Evolutionary conservation across 2,888 invertebrate species (phyloP), one percentile per base, ranked within the genome.

Genomic region (Tipula confusa): DNA sequence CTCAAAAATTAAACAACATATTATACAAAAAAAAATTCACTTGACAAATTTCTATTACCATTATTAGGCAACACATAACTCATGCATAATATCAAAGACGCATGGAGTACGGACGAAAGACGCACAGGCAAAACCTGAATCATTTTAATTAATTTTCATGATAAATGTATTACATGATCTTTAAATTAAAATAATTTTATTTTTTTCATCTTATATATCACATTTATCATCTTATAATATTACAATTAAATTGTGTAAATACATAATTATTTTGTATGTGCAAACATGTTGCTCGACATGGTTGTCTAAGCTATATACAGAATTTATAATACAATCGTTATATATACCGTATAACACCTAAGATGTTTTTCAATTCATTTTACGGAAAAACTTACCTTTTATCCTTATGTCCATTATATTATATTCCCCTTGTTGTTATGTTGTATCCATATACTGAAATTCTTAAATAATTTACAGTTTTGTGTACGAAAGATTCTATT

Each of bases 151-250:
- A 64, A 64, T 64, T 64, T 64, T 64, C 64, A 24, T 64, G 64
- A 64, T 64, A 64, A 64, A 64, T 64, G 64, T 64, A 64, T 64
- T 64, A 64, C 64, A 64, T 64, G 64, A 64, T 64, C 64, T 64
- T 64, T 64, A 64, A 64, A 64, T 64, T 64, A 64, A 64, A 43
- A 43, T 15, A 15, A 15, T 15, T 64, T 64, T 64, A 9, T 64
- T 9, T 64, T 64, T 64, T 64, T 64, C 64, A 24, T 43, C 43
- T 43, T 43, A 43, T 15, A 7, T 15, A 43, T 6, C 43, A 43
- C 43, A 43, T 43, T 43, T 43, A 43, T 43, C 43, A 43, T 24
- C 24, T 64, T 64, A 11, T 64, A 64, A 24, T 64, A 18, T 18
- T 64, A 64, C n/a, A 64, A 64, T 24, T 64, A 64, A 64, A 64